These are phyloP conservation scores for Amphiduros pacificus DNA, from an alignment of 2,888 invertebrate species.

Conservation along the genomic window DNA sequence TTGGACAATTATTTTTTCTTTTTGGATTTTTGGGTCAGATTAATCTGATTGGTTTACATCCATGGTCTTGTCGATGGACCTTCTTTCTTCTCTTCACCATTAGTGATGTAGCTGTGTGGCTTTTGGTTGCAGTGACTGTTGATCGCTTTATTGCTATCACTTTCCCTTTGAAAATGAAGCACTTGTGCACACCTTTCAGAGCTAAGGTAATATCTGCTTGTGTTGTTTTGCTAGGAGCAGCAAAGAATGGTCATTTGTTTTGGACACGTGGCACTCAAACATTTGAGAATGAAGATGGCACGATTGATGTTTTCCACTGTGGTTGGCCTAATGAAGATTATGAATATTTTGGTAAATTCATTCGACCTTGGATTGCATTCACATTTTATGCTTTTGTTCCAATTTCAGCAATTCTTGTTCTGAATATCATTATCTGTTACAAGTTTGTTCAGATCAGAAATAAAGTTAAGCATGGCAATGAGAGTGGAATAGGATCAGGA, in stretches of 20 bases:
- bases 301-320: background rate
- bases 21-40: background rate
- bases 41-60: conserved; percentile 5
- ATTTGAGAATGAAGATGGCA: background rate
- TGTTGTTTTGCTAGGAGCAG: too few species aligned
- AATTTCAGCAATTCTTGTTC: background rate
- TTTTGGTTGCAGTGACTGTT: conserved; percentile 12
- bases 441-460: background rate
- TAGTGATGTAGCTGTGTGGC: conserved; percentile 18
- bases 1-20: conserved; percentile 3
- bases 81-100: conserved; percentile 10
- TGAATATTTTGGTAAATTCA: conserved; percentile 8
- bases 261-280: conserved; percentile 9
- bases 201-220: too few species aligned
- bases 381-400: conserved; percentile 21
- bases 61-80: conserved; percentile 5
- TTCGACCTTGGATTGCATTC: conserved; percentile 22
- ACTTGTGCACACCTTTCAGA: conserved; percentile 15
- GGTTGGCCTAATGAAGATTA: background rate
- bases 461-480: background rate
- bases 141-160: conserved; percentile 18
- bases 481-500: background rate
- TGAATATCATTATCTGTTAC: conserved; percentile 12
- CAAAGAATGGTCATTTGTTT: conserved; percentile 15
- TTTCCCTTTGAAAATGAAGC: conserved; percentile 13